Evolutionary conservation across 2,888 invertebrate genomes (phyloP), one percentile per base, ranked within the genome.

Genomic region (Drosophila kanekoi): DNA sequence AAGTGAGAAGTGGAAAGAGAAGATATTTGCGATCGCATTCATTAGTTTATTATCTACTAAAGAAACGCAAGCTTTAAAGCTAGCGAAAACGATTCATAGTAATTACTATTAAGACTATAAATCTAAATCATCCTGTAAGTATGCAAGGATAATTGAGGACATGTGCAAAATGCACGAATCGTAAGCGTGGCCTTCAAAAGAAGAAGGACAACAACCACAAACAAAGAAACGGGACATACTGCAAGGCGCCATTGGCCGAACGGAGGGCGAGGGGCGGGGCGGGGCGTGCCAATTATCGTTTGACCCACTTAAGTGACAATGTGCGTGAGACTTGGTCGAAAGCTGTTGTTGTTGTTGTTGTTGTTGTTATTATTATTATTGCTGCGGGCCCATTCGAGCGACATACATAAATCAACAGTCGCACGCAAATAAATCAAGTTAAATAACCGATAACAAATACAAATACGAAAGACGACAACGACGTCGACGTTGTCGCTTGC

Each of bases 401-500:
- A 83, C 75, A 88, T 80, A 83, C 75, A 88, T 80, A 86, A 85
- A 88, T 87, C 81, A 85, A 79, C 77, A 81, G 86, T 78, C 70
- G 79, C 84, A 86, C 81, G 86, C 88, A 85, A 87, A 87, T 87
- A 85, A 85, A 87, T 86, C 86, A 87, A 75, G 77, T 85, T 82
- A 83, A 87, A 85, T 81, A 87, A 86, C 79, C 84, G 86, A 85
- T 87, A 86, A 88, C 77, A 79, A 88, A 86, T 81, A 84, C 78
- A 79, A 59, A 70, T 60, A 68, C 62, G 67, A 48, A 64, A 52
- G 48, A 44, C 53, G 57, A 56, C 65, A 43, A 37, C 38, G 41
- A 11, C 58, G 41, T 32, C 59, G 40, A 43, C 35, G 40, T 10
- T 18, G 40, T 41, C 40, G 52, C 8, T 37, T 23, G 54, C 54